Conservation (phyloP, 2,113 vertebrate species). For the Xenopus laevis region DNA sequence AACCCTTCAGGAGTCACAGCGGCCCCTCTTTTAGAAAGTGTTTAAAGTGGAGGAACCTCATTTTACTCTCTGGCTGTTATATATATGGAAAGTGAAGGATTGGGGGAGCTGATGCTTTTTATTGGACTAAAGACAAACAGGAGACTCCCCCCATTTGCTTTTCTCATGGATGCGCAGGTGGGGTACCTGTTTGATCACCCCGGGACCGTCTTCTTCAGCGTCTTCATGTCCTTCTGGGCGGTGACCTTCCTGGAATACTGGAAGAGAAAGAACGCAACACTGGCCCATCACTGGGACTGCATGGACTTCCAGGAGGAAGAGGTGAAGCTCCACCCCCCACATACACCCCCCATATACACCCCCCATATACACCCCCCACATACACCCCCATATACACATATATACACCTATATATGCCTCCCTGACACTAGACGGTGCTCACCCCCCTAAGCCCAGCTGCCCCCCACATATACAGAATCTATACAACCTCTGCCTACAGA, state of each 20-base stretch:
- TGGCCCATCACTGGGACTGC: constrained; percentile 76
- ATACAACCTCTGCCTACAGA: too few relatives aligned
- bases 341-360: background rate
- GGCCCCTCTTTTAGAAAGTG: too few relatives aligned
- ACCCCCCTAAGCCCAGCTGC: too few relatives aligned
- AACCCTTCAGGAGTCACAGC: too few relatives aligned
- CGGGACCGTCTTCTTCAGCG: constrained; percentile 72
- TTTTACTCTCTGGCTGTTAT: too few relatives aligned
- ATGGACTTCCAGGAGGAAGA: constrained; percentile 76
- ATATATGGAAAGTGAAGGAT: too few relatives aligned
- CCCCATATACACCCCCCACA: background rate
- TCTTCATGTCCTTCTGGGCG: constrained; percentile 79
- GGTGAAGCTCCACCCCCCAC: constrained; percentile 42
- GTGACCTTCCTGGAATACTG: constrained; percentile 74
- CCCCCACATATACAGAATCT: too few relatives aligned
- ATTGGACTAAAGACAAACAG: too few relatives aligned
- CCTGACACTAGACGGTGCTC: background rate
- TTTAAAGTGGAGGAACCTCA: too few relatives aligned
- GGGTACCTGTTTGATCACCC: constrained; percentile 75
- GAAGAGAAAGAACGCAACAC: constrained; percentile 71
- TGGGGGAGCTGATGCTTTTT: too few relatives aligned
- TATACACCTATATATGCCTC: background rate
- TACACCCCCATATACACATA: background rate
- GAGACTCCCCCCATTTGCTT: background rate
- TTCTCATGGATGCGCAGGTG: constrained; percentile 51